Percentiles rank a stretch among this genome's conserved stretches.
Evolutionary conservation across 2,113 vertebrate genomes (phyloP).

Genomic region (Gracilinanus agilis): DNA sequence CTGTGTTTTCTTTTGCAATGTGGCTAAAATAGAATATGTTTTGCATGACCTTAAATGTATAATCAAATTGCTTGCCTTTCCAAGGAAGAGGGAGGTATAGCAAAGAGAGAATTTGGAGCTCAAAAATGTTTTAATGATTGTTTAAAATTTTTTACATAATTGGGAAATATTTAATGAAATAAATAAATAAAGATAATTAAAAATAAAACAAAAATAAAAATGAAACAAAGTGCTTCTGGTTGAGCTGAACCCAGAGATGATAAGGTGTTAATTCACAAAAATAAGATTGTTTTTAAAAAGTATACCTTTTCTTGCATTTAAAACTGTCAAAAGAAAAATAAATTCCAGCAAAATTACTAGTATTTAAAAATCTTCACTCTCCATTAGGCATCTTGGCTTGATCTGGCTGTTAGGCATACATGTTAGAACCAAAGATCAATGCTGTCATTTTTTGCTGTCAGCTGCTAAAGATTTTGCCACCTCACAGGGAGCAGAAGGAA

Average conservation of each 20-base stretch:
- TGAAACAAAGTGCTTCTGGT: background rate
- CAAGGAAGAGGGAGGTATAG: background rate
- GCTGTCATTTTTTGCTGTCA: background rate
- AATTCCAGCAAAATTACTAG: background rate
- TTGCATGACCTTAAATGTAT: background rate
- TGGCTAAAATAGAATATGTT: background rate
- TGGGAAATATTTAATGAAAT: background rate
- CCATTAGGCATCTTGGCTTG: background rate
- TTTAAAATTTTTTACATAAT: background rate
- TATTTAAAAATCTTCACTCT: background rate
- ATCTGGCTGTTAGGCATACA: background rate
- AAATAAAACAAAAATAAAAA: background rate
- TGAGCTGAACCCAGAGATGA: background rate
- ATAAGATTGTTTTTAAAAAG: background rate
- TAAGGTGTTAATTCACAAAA: background rate
- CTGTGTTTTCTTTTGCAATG: background rate
- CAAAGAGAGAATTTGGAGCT: background rate
- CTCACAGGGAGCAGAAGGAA: constrained; percentile 20
- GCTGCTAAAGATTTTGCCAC: background rate
- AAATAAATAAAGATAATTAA: background rate
- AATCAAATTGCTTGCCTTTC: background rate
- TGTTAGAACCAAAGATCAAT: background rate
- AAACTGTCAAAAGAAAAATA: background rate
- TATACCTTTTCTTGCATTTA: background rate
- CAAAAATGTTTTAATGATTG: background rate